These are phyloP conservation scores for Sphaeridia pumilis DNA, from an alignment of 2,888 invertebrate species.

Conservation along the genomic window DNA sequence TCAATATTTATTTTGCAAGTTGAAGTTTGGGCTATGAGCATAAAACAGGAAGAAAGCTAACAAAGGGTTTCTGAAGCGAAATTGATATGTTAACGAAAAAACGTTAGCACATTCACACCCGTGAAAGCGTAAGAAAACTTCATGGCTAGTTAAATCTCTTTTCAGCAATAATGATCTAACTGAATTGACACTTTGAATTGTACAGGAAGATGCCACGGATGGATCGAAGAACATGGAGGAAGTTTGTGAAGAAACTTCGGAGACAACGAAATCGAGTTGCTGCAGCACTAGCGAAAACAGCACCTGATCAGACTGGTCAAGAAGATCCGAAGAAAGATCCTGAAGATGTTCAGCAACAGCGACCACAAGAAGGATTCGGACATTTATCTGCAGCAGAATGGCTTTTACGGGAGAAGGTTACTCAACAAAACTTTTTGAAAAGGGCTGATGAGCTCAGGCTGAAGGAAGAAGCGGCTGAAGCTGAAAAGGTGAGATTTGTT, in stretches of 20 bases:
- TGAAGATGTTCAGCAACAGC: background rate
- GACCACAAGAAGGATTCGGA: background rate
- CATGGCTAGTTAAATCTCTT: too few species aligned
- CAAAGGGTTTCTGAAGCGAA: too few species aligned
- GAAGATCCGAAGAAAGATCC: background rate
- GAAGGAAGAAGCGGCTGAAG: constrained; percentile 15
- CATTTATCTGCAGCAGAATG: constrained; percentile 21
- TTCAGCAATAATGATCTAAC: too few species aligned
- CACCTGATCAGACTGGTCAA: constrained; percentile 8
- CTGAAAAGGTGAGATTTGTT: constrained; percentile 9
- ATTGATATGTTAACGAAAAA: too few species aligned
- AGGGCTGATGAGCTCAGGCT: constrained; percentile 20
- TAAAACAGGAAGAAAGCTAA: too few species aligned
- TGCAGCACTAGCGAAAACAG: constrained; percentile 8
- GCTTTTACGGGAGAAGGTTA: constrained; percentile 19
- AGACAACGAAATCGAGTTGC: constrained; percentile 22
- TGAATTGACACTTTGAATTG: too few species aligned
- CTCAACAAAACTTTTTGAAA: constrained; percentile 12
- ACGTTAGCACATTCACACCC: too few species aligned
- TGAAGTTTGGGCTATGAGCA: too few species aligned
- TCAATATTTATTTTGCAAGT: too few species aligned
- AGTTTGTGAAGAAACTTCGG: constrained; percentile 31
- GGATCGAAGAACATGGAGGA: constrained; percentile 31
- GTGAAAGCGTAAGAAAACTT: too few species aligned
- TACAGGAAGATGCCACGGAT: too few species aligned